Base-by-base conservation (phyloP, 2,113 vertebrate species). In the Rhabdomys dilectus region DNA sequence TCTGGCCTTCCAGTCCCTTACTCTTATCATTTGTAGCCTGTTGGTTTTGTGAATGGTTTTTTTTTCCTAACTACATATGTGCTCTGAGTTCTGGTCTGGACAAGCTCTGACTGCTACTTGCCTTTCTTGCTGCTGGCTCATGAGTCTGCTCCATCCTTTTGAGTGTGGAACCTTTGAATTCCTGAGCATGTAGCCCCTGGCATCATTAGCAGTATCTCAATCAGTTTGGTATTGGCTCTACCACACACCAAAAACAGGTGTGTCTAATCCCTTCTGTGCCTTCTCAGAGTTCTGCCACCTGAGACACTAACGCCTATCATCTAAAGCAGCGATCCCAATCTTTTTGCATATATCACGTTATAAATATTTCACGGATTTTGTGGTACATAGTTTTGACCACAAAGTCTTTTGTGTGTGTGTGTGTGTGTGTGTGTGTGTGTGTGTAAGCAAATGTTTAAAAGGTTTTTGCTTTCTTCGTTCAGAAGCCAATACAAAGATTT, bases 401-500 rank as follows among this genome's bases (percentile, higher is more conserved):
- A 91, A 80, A 78, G 26, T 81, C 3, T 90, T 96, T 29, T 64
- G 26, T 66, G 64, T 66, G 64, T 66, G 64, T 66, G 29, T 66
- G 64, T 66, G 64, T 66, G 64, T 31, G 64, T 66, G 31, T 68
- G 31, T 68, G 66, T 68, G 31, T 68, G 24, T 45, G 53, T 77
- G 48, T 66, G 39, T 81, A 96, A 78, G 3, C 3, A 92, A 89
- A 9, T 21, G 75, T 86, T 92, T 89, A 87, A 93, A 87, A 64
- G 26, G 1, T 77, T 45, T 93, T 85, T 34, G 3, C 15, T 89
- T 92, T 96, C 68, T 92, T 62, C 78, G 53, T 45, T 93, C 6
- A 64, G 77, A 51, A 26, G n/a, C 24, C 51, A 51, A 51, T 29
- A 91, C 66, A 95, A 95, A 84, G 31, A 82, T 22, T 2, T 68